phyloP scores from a whole-genome alignment of 2,888 invertebrate species.

The Lacanobia oleracea region DNA sequence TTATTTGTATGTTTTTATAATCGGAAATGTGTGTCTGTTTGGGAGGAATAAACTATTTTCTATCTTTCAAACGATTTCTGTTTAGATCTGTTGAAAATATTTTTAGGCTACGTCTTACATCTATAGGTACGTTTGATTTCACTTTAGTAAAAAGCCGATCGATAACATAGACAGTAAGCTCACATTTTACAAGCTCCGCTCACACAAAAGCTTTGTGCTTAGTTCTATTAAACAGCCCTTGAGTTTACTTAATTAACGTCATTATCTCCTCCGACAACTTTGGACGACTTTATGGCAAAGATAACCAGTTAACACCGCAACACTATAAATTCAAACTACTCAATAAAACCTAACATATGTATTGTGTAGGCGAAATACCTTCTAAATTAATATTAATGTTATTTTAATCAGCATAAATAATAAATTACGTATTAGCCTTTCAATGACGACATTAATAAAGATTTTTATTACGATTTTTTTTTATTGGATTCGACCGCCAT shows the following conservation, averaged over 20 bases:
- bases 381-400: constrained; percentile 50
- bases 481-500: constrained; percentile 30
- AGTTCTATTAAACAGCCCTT: constrained; percentile 69
- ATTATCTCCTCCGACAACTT: constrained; percentile 76
- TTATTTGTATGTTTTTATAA: too few species aligned
- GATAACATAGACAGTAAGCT: constrained; percentile 31
- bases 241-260: constrained; percentile 84
- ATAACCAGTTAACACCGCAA: constrained; percentile 53
- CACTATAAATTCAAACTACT: constrained; percentile 41
- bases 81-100: too few species aligned
- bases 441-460: constrained; percentile 27
- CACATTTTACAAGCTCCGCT: constrained; percentile 49
- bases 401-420: constrained; percentile 47
- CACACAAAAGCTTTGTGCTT: constrained; percentile 73
- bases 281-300: constrained; percentile 55
- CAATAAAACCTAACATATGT: constrained; percentile 38
- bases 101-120: too few species aligned
- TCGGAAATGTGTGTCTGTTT: too few species aligned
- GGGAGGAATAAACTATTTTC: too few species aligned
- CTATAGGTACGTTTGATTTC: too few species aligned
- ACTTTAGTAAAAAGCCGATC: not conserved
- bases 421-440: constrained; percentile 38
- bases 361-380: constrained; percentile 49
- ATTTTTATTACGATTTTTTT: constrained; percentile 38
- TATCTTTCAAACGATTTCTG: too few species aligned